A percentile compares a stretch with the other conserved stretches of the same genome.
phyloP scores from a whole-genome alignment of 53 echinoderm and acorn worm species.

The Temnopleurus reevesii region DNA sequence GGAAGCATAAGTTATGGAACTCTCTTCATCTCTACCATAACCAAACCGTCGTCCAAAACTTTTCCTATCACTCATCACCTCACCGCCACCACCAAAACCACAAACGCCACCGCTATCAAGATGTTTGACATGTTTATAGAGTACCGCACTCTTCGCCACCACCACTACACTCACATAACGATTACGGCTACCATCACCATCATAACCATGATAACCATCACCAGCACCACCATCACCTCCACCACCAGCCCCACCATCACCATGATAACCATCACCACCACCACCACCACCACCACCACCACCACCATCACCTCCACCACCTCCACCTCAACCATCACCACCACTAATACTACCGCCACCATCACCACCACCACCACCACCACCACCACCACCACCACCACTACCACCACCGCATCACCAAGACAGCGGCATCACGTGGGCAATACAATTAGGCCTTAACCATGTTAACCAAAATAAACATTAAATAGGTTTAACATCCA shows the following conservation, averaged over 20 bases:
- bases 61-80: too few relatives aligned
- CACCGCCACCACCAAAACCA: neutral
- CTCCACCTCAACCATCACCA: neutral
- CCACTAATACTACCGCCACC: neutral
- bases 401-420: too few relatives aligned
- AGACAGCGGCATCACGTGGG: too few relatives aligned
- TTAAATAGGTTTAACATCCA: too few relatives aligned
- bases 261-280: neutral
- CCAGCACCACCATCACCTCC: neutral
- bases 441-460: too few relatives aligned
- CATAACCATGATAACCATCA: too few relatives aligned
- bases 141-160: neutral
- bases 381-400: neutral
- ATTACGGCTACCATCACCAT: neutral
- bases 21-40: too few relatives aligned
- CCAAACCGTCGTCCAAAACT: too few relatives aligned
- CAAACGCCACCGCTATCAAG: neutral
- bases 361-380: neutral
- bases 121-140: neutral
- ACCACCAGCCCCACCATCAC: neutral
- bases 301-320: neutral
- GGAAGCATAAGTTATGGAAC: too few relatives aligned
- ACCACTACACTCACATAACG: neutral
- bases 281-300: neutral
- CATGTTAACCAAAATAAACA: too few relatives aligned